Evolutionary conservation across 2,797 vertebrate genomes (phyloP).

Genomic region (Acanthurus tractus): DNA sequence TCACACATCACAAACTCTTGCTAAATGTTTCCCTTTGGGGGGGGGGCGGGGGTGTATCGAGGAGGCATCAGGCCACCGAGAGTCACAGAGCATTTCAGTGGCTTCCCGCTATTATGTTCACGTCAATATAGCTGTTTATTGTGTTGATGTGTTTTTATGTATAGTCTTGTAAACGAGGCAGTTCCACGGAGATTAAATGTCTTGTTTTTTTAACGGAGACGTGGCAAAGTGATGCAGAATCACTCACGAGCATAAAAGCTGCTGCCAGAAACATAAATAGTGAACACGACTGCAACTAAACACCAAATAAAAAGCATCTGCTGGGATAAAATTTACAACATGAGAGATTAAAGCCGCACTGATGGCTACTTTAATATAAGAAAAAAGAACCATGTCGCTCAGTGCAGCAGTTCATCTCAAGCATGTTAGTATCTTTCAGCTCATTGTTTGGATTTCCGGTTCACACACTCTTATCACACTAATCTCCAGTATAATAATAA

Average conservation of each 20-base stretch:
- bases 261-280: conserved; percentile 18
- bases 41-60: conserved; percentile 11
- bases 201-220: conserved; percentile 6
- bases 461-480: neutral
- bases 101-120: conserved; percentile 36
- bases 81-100: conserved; percentile 29
- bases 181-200: conserved; percentile 11
- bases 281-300: neutral
- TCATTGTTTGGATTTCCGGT: neutral
- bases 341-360: neutral
- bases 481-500: neutral
- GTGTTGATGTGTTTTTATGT: conserved; percentile 23
- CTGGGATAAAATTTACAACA: neutral
- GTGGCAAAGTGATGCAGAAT: conserved; percentile 4
- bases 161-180: conserved; percentile 6
- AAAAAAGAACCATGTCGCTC: neutral
- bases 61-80: conserved; percentile 26
- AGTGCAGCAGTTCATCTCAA: neutral
- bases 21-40: conserved; percentile 69
- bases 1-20: conserved; percentile 65
- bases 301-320: neutral
- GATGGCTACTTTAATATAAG: neutral
- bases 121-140: conserved; percentile 54
- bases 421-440: neutral
- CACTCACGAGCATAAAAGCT: conserved; percentile 18